Evolutionary conservation across 2,113 vertebrate species (phyloP).

Genomic region (Myotis davidii): DNA sequence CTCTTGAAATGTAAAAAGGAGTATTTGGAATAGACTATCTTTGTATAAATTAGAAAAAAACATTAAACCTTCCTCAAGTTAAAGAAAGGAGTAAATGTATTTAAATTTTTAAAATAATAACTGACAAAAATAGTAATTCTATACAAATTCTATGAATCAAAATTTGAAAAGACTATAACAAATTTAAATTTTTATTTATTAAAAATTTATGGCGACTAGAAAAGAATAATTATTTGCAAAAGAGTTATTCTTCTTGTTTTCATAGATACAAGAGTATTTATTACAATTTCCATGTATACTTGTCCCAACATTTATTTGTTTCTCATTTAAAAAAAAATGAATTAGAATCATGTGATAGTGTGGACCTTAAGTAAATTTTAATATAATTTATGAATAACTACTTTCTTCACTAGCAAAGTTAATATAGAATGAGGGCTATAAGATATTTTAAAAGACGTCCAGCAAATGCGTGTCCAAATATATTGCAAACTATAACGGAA

Average conservation of each 20-base stretch:
- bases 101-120: neutral
- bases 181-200: neutral
- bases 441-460: neutral
- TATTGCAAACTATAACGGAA: neutral
- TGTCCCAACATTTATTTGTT: neutral
- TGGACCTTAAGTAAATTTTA: neutral
- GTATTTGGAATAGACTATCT: neutral
- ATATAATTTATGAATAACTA: neutral
- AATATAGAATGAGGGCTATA: neutral
- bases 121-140: neutral
- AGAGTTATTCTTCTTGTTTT: neutral
- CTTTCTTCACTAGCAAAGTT: neutral
- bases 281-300: neutral
- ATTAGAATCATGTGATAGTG: neutral
- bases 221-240: neutral
- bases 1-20: neutral
- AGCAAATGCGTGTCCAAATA: neutral
- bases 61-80: neutral
- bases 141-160: neutral
- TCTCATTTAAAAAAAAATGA: neutral
- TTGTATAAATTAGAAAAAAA: neutral
- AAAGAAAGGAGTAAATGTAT: neutral
- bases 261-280: neutral
- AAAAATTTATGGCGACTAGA: neutral
- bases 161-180: neutral